Percentiles rank a stretch among this genome's conserved stretches.
These are phyloP conservation scores for Teleopsis dalmanni DNA, from an alignment of 1,140 invertebrate genomes.

Conservation along the genomic window DNA sequence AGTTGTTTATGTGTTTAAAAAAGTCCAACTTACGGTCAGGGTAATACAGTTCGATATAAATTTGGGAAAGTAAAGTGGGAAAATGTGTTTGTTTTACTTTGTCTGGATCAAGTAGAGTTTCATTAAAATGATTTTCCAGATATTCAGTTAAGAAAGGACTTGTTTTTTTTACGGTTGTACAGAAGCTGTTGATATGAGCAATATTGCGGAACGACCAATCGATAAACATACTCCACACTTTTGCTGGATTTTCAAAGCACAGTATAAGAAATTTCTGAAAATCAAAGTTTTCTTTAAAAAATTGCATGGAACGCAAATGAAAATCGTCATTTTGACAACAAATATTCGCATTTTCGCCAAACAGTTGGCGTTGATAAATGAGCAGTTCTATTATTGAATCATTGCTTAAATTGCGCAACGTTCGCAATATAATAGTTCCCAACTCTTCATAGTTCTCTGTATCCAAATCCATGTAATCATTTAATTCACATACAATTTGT, in stretches of 20 bases:
- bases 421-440: slow-evolving; percentile 1
- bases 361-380: slow-evolving; percentile 9
- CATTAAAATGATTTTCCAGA: slow-evolving; percentile 5
- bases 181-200: slow-evolving; percentile 11
- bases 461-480: slow-evolving; percentile 9
- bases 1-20: slow-evolving; percentile 12
- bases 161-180: slow-evolving; percentile 7
- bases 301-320: slow-evolving; percentile 7
- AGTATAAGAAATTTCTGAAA: slow-evolving; percentile 12
- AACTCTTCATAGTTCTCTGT: slow-evolving; percentile 6
- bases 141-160: slow-evolving; percentile 10
- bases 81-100: slow-evolving; percentile 8
- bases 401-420: slow-evolving; percentile 12
- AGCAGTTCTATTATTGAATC: slow-evolving; percentile 10
- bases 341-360: slow-evolving; percentile 5
- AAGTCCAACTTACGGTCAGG: slow-evolving; percentile 9
- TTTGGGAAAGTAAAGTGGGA: slow-evolving; percentile 9
- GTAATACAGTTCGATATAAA: slow-evolving; percentile 12
- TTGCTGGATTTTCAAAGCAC: slow-evolving; percentile 13
- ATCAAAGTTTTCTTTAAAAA: slow-evolving; percentile 11
- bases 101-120: slow-evolving; percentile 1
- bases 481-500: neutral
- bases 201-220: slow-evolving; percentile 11
- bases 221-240: slow-evolving; percentile 13
- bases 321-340: slow-evolving; percentile 9